Evolutionary conservation across 2,113 vertebrate genomes (phyloP), one percentile per base, ranked within the genome.

Genomic region (Morone saxatilis): DNA sequence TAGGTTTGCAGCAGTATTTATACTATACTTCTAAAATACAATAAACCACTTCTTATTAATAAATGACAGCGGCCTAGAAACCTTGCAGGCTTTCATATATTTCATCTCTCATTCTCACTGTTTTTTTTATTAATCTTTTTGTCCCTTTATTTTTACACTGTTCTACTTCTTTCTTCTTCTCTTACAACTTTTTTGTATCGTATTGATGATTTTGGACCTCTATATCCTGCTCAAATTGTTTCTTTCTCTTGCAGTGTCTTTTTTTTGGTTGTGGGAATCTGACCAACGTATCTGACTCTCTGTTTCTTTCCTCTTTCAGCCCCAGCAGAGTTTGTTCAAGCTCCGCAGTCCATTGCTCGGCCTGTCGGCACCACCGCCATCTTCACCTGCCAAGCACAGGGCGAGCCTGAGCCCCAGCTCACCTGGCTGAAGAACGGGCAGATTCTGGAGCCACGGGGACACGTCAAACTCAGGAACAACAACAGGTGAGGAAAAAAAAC

Each of bases 341-440:
- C 97, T 31, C 98, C 98, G 0, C 98, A 99, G 95, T 99, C 98
- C 85, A 96, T 99, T 48, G 96, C 98, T 61, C 96, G 98, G 43
- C 98, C 98, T 0, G 95, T 97, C 1, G 98, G 98, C 80, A 99
- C 98, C 57, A 98, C 96, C 0, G 98, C 98, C 83, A 97, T 99
- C 94, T 99, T 99, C 89, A 99, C 97, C 0, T 99, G 98, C 14
- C 95, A 99, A 81, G 98, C 96, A 0, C 97, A 98, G 89, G 98
- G 98, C 0, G 98, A 99, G 43, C 98, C 98, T 0, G 95, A 96
- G 0, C 98, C 98, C 0, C 97, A 98, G 56, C 96, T 99, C 91
- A 99, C 97, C 0, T 99, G 98, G 98, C 89, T 99, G 93, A 98
- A 97, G 95, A 99, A 99, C 0, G 98, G 98, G 4, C 97, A 97